Evolutionary conservation across 2,113 vertebrate genomes (phyloP), one percentile per base, ranked within the genome.

Genomic region (Halcyon malimbica): DNA sequence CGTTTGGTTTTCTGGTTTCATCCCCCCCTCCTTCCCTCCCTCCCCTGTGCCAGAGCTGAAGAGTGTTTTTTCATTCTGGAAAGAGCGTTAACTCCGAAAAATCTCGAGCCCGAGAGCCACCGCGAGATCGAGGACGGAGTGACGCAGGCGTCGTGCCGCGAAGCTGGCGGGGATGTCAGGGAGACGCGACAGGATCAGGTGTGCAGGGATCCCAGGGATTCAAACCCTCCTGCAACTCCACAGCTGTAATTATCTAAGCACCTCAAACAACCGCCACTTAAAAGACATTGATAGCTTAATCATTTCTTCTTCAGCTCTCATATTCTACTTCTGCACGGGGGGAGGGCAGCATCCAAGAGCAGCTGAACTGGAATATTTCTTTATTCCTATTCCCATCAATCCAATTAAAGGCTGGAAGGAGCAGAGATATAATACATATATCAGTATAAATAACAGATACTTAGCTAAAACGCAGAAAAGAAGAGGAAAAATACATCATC

Each of bases 61-160:
- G 42, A 83, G 70, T 39, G 62, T 88, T 64, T 64, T 59, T 93
- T 85, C 88, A 80, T 91, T 94, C 93, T 46, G 77, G 63, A 97
- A 97, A 91, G 5, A 79, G 92, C 4, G 71, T 85, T 76, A 91
- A 91, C 69, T 89, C 62, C 57, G 82, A 65, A 89, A 96, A 74
- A 57, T 31, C 94, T 73, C 17, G 39, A 88, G 65, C 59, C 95
- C 90, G 87, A 93, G 3, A 91, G 89, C 56, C 89, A 54, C 78
- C 37, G 68, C 42, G 19, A 78, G 88, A 59, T 25, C 31, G 75
- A 73, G 93, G 93, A 64, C 33, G 88, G 13, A 48, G 65, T 95
- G 90, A 75, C 28, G 56, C 92, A 76, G 96, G 71, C 89, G n/a
- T 81, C 95, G 88, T 41, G 77, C 84, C 71, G 65, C 12, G 25